phyloP scores from a whole-genome alignment of 2,888 invertebrate species.

The Cheilosia soror region DNA sequence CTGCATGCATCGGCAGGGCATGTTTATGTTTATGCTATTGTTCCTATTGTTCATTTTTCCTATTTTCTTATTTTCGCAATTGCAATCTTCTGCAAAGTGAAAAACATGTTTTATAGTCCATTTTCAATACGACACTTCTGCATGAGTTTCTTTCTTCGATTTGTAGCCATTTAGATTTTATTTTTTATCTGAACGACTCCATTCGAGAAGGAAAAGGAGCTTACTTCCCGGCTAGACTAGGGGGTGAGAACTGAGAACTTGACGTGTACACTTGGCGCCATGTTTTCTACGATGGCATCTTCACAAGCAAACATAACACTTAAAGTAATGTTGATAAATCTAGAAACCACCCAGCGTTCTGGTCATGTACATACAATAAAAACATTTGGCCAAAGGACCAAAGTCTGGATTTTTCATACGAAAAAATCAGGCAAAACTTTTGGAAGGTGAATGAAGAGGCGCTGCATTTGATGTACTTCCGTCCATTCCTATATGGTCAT shows the following conservation, averaged over 20 bases:
- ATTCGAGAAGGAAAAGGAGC: neutral
- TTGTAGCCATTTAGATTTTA: slow-evolving; percentile 32
- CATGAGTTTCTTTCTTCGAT: slow-evolving; percentile 37
- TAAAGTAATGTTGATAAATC: slow-evolving; percentile 11
- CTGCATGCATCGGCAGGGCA: neutral
- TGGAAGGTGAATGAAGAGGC: neutral
- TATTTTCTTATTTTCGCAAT: slow-evolving; percentile 13
- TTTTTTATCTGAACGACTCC: slow-evolving; percentile 21
- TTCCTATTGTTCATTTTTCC: slow-evolving; percentile 16
- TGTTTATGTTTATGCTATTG: neutral
- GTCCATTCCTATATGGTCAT: slow-evolving; percentile 12
- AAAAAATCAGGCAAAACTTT: neutral
- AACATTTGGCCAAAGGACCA: neutral
- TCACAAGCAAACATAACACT: slow-evolving; percentile 6
- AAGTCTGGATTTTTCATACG: neutral
- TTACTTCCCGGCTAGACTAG: slow-evolving; percentile 16
- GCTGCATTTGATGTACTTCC: neutral
- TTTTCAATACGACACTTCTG: slow-evolving; percentile 49
- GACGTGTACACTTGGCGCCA: slow-evolving; percentile 32
- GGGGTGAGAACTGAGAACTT: neutral
- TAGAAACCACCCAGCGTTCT: neutral
- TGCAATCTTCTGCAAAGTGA: slow-evolving; percentile 18
- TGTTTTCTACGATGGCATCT: slow-evolving; percentile 14
- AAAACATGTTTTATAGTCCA: slow-evolving; percentile 30
- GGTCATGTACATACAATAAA: neutral